A percentile compares a stretch with the other conserved stretches of the same genome.
These are phyloP conservation scores for Lymantria monacha DNA, from an alignment of 2,888 invertebrate genomes.

Conservation along the genomic window DNA sequence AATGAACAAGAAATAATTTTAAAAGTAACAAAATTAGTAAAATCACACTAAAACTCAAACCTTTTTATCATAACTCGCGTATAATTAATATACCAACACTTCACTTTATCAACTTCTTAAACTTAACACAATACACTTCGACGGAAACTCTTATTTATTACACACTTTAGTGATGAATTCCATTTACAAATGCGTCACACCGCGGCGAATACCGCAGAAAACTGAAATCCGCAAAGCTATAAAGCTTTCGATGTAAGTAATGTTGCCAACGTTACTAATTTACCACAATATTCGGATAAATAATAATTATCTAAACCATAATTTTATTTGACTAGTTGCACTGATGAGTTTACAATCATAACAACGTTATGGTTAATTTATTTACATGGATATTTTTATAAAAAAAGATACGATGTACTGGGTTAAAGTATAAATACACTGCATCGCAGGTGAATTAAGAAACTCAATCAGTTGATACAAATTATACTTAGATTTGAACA, in stretches of 20 bases:
- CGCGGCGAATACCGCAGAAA: constrained; percentile 53
- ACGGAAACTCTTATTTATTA: constrained; percentile 15
- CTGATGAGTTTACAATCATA: too few relatives aligned
- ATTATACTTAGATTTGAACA: too few relatives aligned
- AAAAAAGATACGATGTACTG: too few relatives aligned
- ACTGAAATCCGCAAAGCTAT: constrained; percentile 51
- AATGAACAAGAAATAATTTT: constrained; percentile 12
- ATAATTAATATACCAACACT: constrained; percentile 10
- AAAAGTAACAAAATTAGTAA: constrained; percentile 8
- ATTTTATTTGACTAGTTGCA: too few relatives aligned
- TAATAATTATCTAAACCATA: neutral
- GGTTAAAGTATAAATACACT: too few relatives aligned
- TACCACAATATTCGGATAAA: constrained; percentile 7
- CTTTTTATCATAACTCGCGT: constrained; percentile 18
- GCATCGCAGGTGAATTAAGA: too few relatives aligned
- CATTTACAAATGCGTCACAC: constrained; percentile 20
- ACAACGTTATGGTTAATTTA: too few relatives aligned
- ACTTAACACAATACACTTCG: constrained; percentile 17
- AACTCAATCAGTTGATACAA: too few relatives aligned
- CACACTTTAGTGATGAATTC: constrained; percentile 9
- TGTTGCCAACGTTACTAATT: constrained; percentile 24
- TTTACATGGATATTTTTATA: too few relatives aligned
- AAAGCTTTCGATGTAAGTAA: constrained; percentile 32
- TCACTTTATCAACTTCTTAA: neutral
- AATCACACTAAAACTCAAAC: constrained; percentile 15